phyloP scores from a whole-genome alignment of 2,113 vertebrate species.

The Cavia porcellus region DNA sequence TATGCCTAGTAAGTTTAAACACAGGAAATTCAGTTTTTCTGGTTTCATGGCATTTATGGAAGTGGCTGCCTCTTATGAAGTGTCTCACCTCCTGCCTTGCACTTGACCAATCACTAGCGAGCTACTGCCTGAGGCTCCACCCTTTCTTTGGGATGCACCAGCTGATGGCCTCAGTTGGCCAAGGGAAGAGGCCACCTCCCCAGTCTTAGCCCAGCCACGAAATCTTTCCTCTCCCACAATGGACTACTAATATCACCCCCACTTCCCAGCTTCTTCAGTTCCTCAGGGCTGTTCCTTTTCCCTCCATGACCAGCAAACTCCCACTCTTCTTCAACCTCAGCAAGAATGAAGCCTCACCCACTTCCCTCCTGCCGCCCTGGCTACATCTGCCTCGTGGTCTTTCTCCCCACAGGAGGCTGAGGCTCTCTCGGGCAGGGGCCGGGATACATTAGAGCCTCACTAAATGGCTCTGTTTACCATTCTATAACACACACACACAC shows the following conservation, averaged over 20 bases:
- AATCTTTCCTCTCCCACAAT: not conserved
- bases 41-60: not conserved
- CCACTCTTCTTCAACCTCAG: not conserved
- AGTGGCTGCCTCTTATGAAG: not conserved
- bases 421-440: rapidly evolving
- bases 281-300: not conserved
- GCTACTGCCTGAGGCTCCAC: not conserved
- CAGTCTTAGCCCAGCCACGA: not conserved
- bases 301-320: not conserved
- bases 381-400: rapidly evolving
- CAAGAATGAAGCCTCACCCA: rapidly evolving
- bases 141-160: too few species aligned
- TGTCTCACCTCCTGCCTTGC: rapidly evolving
- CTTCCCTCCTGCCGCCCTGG: rapidly evolving
- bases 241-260: rapidly evolving
- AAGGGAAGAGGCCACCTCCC: not conserved
- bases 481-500: rapidly evolving
- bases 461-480: too few species aligned
- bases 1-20: not conserved
- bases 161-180: too few species aligned
- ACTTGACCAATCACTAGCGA: too few species aligned
- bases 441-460: not conserved
- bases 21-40: not conserved
- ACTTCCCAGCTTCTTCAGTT: not conserved
- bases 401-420: not conserved